Evolutionary conservation across 2,888 invertebrate genomes (phyloP).

Genomic region (Ischnura elegans): DNA sequence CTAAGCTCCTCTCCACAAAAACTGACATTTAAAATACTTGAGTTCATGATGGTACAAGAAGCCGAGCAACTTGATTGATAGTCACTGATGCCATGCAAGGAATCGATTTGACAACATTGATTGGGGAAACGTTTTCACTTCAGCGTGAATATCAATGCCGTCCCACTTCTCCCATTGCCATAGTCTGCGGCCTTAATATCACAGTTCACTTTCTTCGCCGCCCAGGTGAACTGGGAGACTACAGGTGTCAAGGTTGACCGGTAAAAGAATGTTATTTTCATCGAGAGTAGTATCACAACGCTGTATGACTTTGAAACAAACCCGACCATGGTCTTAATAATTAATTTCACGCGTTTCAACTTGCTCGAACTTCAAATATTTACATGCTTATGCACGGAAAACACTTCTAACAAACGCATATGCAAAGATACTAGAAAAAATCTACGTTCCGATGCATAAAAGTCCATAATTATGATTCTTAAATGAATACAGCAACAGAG

Average conservation of each 20-base stretch:
- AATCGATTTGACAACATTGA: background rate
- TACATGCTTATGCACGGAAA: no score
- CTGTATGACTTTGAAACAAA: no score
- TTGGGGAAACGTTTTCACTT: background rate
- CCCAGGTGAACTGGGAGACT: background rate
- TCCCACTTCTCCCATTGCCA: background rate
- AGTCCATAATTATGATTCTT: no score
- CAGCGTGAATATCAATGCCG: background rate
- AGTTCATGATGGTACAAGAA: background rate
- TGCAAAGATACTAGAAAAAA: no score
- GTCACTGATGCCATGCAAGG: background rate
- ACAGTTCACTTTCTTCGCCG: background rate
- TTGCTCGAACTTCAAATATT: no score
- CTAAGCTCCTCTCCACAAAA: background rate
- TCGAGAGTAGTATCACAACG: background rate
- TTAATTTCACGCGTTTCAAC: no score
- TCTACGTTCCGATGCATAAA: no score
- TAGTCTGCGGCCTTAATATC: background rate
- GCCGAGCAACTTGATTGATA: background rate
- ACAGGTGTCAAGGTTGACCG: background rate
- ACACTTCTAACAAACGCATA: no score
- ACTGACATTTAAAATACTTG: no score
- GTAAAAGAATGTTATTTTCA: background rate
- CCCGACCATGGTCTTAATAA: no score
- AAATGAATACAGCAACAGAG: no score